Conservation (phyloP, 2,113 vertebrate species). For the Cricetomys ansorgei region DNA sequence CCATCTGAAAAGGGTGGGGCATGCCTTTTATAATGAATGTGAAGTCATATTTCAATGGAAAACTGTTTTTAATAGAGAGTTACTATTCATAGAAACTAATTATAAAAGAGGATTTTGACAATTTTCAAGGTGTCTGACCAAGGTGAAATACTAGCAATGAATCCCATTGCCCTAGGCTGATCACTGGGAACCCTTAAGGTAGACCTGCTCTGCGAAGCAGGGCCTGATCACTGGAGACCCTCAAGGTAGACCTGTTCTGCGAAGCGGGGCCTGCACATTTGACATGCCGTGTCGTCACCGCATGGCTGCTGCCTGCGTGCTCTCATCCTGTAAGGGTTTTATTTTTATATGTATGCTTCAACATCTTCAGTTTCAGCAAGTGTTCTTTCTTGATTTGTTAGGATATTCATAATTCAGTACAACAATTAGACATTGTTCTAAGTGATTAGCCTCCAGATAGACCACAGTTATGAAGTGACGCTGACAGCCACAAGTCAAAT, state of each 20-base stretch:
- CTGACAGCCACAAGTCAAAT: background rate
- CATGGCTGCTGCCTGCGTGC: background rate
- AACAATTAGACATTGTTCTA: background rate
- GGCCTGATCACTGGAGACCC: background rate
- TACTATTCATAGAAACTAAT: slow-evolving; percentile 84
- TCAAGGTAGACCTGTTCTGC: accelerated
- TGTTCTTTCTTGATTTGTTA: background rate
- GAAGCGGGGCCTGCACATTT: background rate
- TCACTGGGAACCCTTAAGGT: background rate
- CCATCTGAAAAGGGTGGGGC: slow-evolving; percentile 20
- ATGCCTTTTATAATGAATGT: slow-evolving; percentile 76
- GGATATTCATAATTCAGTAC: slow-evolving; percentile 3
- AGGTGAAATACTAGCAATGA: slow-evolving; percentile 81
- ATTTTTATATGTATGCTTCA: background rate
- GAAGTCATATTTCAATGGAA: slow-evolving; percentile 81
- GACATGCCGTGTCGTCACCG: too few relatives aligned
- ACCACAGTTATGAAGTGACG: background rate
- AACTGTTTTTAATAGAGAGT: slow-evolving; percentile 77
- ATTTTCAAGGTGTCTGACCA: slow-evolving; percentile 81
- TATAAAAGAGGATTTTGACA: slow-evolving; percentile 76
- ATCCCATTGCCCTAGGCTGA: slow-evolving; percentile 59
- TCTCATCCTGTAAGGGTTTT: background rate
- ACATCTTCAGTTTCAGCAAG: background rate
- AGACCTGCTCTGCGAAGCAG: background rate
- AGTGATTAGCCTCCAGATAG: background rate